A percentile compares a stretch with the other conserved stretches of the same genome.
These are phyloP conservation scores for Pseudomyrmex gracilis DNA, from an alignment of 1,140 invertebrate species.

Conservation along the genomic window DNA sequence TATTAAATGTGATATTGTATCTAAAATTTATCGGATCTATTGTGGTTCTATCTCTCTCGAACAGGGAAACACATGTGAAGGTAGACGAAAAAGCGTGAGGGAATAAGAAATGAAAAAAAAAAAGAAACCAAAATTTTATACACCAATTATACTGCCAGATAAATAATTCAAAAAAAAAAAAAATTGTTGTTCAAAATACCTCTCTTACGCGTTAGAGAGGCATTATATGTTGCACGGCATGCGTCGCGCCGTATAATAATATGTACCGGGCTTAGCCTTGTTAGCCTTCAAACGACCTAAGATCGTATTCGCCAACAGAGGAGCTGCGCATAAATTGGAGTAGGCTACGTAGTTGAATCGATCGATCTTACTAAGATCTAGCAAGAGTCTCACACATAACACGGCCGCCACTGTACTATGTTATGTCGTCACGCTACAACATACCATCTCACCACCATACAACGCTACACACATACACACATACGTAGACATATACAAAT, in stretches of 20 bases:
- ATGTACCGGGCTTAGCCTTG: constrained; percentile 56
- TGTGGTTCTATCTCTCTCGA: constrained; percentile 61
- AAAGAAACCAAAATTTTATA: constrained; percentile 77
- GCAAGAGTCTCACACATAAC: constrained; percentile 39
- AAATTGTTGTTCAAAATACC: constrained; percentile 38
- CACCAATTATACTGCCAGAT: constrained; percentile 81
- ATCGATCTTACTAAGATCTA: constrained; percentile 64
- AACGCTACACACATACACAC: not conserved
- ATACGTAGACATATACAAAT: not conserved
- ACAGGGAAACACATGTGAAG: constrained; percentile 24
- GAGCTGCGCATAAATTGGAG: constrained; percentile 52
- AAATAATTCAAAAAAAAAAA: constrained; percentile 60
- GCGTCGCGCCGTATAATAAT: constrained; percentile 43
- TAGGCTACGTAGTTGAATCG: constrained; percentile 73
- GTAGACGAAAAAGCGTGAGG: not conserved
- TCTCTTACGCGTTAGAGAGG: constrained; percentile 42
- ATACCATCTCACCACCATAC: not conserved
- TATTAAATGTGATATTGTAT: constrained; percentile 82
- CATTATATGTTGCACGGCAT: constrained; percentile 49
- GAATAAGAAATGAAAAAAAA: constrained; percentile 37
- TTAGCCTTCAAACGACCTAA: constrained; percentile 66
- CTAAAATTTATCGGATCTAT: constrained; percentile 79
- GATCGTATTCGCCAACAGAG: constrained; percentile 61
- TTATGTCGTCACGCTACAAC: too few species aligned
- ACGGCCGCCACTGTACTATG: not conserved